Base-by-base conservation (phyloP, 2,888 invertebrate species). In the Brassicogethes aeneus region DNA sequence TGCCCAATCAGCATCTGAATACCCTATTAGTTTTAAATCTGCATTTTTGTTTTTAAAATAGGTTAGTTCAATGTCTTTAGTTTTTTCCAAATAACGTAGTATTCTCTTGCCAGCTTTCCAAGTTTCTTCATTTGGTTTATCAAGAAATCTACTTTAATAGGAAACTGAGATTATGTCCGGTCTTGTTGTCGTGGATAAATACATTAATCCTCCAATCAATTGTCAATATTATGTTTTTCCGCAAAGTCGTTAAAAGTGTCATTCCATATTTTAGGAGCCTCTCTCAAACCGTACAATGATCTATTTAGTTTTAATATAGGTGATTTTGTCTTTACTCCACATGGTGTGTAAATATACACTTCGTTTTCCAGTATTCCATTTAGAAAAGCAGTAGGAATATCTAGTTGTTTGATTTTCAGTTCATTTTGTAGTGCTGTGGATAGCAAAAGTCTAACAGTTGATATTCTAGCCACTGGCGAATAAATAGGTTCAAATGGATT, bases 1-100 rank as follows among this genome's bases (percentile, higher is more conserved):
- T 36, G 39, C 47, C 51, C 47, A 46, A 41, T 48, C 51, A 14
- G 50, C 45, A 34, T 50, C 50, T 13, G 40, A 41, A 30, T 30
- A 43, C n/a, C 34, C 42, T 29, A 33, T 36, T 37, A 45, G 12
- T 16, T 31, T 29, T 29, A 23, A 23, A 36, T 49, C 16, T 8
- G n/a, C 12, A 15, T 46, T n/a, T 13, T 2, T 39, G 3, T 37
- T 39, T 12, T 38, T 45, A 16, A 39, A 13, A 29, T 37, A 41
- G 15, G 14, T 39, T 34, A 36, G 16, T 39, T 36, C 33, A 15
- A 34, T 36, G 15, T 50, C 40, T 42, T 40, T 51, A 33, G 39
- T 44, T 13, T 32, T 44, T 36, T 45, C 30, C 31, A 45, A 34
- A 44, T 50, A 54, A 7, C 42, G 15, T 34, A 50, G 23, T 35